phyloP scores from a whole-genome alignment of 1,140 invertebrate species.

The Pseudoatta argentina region DNA sequence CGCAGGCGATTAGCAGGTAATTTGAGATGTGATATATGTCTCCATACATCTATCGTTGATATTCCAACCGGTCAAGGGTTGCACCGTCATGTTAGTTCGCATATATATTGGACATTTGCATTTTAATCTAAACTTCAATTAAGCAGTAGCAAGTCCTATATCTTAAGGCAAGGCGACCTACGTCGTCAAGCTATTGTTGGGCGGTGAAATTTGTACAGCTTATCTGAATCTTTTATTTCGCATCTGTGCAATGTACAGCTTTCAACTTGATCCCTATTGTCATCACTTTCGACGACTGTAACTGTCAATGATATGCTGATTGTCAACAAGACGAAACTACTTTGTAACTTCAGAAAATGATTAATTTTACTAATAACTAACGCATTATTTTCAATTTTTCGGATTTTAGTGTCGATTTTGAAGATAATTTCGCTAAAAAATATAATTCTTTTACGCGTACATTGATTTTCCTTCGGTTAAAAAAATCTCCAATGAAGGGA shows the following conservation, averaged over 20 bases:
- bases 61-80: constrained; percentile 29
- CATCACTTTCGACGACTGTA: constrained; percentile 5
- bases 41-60: constrained; percentile 18
- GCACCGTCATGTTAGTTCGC: constrained; percentile 23
- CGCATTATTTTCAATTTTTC: not conserved
- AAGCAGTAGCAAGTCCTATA: constrained; percentile 34
- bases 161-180: constrained; percentile 5
- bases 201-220: constrained; percentile 32
- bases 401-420: not conserved
- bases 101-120: constrained; percentile 64
- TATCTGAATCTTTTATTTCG: constrained; percentile 38
- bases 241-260: constrained; percentile 3
- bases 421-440: too few relatives aligned
- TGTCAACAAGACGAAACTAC: not conserved
- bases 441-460: too few relatives aligned
- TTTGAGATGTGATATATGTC: constrained; percentile 5
- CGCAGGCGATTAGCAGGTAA: not conserved
- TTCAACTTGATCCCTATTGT: constrained; percentile 4
- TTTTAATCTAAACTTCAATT: constrained; percentile 65
- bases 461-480: too few relatives aligned
- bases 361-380: not conserved
- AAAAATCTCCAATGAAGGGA: too few relatives aligned
- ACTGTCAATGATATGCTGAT: not conserved
- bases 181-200: constrained; percentile 46
- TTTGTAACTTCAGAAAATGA: not conserved